phyloP scores from a whole-genome alignment of 2,797 vertebrate species.

The Rhadinocentrus ornatus region DNA sequence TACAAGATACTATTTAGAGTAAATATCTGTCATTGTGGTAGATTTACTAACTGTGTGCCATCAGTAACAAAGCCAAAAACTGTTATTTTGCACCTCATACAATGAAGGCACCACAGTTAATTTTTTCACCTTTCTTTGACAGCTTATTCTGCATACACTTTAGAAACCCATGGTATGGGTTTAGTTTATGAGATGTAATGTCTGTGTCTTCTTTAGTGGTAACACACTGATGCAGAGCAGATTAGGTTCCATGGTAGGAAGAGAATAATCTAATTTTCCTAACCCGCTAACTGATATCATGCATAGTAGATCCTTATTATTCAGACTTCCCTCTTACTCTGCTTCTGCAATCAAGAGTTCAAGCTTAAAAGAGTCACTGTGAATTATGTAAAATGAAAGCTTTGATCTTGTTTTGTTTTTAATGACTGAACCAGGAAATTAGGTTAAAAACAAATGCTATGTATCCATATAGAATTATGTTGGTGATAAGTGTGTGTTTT shows the following conservation, averaged over 20 bases:
- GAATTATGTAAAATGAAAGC: conserved; percentile 38
- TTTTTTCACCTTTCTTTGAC: conserved; percentile 19
- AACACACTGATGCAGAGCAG: conserved; percentile 67
- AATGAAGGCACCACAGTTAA: conserved; percentile 20
- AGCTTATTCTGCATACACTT: conserved; percentile 36
- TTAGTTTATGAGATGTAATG: conserved; percentile 29
- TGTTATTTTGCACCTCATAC: conserved; percentile 7
- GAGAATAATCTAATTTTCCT: conserved; percentile 77
- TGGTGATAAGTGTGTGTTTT: conserved; percentile 34
- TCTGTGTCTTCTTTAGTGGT: conserved; percentile 21
- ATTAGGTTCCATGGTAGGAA: conserved; percentile 68
- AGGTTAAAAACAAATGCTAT: conserved; percentile 22
- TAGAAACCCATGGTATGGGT: conserved; percentile 15
- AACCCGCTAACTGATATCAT: conserved; percentile 74
- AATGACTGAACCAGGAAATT: conserved; percentile 37
- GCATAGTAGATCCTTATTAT: conserved; percentile 57
- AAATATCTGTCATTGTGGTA: conserved; percentile 22
- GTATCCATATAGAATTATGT: conserved; percentile 7
- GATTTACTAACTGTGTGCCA: conserved; percentile 2
- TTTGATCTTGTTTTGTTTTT: conserved; percentile 55
- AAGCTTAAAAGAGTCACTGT: conserved; percentile 40
- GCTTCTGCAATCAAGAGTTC: conserved; percentile 61
- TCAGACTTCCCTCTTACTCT: conserved; percentile 64
- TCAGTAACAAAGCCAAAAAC: conserved; percentile 19
- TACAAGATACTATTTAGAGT: conserved; percentile 1